Conservation (phyloP, 2,113 vertebrate genomes). For the Neomonachus schauinslandi region DNA sequence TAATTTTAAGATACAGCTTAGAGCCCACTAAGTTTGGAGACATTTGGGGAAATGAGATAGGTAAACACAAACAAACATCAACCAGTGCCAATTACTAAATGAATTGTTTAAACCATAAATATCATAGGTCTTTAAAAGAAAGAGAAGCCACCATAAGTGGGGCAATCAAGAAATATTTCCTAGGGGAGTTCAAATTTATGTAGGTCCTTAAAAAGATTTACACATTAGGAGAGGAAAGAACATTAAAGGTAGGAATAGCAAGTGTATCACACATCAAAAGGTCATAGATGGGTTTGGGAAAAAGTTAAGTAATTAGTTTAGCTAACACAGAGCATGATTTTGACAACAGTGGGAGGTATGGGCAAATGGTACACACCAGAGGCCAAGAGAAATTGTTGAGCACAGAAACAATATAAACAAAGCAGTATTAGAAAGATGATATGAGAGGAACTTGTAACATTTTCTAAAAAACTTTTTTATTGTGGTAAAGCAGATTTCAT, state of each 20-base stretch:
- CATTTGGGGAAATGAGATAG: background rate
- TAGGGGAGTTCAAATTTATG: slow-evolving; percentile 16
- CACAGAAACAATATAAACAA: slow-evolving; percentile 36
- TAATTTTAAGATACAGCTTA: background rate
- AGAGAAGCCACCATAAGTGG: background rate
- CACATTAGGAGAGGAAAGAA: background rate
- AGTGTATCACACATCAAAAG: background rate
- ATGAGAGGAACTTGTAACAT: background rate
- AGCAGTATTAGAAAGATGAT: slow-evolving; percentile 24
- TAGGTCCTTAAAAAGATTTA: slow-evolving; percentile 24
- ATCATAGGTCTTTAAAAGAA: background rate
- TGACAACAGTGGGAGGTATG: background rate
- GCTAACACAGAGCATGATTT: background rate
- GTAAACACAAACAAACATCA: background rate
- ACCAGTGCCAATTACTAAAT: background rate
- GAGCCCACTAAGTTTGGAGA: background rate
- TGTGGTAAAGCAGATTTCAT: background rate
- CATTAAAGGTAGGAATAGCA: background rate
- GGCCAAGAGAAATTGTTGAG: background rate
- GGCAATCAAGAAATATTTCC: background rate
- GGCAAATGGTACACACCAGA: background rate
- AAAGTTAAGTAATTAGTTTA: background rate
- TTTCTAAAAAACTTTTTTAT: background rate
- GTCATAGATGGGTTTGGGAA: background rate
- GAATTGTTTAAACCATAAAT: background rate